Percentiles rank a stretch among this genome's conserved stretches.
These are phyloP conservation scores for Zaprionus kolodkinae DNA, from an alignment of 1,140 invertebrate species.

Conservation along the genomic window DNA sequence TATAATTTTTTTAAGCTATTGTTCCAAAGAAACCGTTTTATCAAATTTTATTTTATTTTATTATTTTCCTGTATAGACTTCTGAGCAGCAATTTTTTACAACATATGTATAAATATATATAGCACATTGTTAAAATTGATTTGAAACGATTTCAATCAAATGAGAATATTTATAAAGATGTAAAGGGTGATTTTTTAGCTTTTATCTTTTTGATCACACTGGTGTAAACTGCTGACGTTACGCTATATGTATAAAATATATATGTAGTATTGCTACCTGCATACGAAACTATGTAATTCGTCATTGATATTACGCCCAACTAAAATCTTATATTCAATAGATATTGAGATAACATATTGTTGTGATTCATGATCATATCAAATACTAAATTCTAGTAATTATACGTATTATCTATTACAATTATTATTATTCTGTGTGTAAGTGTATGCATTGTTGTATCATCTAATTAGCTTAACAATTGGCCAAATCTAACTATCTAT, in stretches of 20 bases:
- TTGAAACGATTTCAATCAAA: slow-evolving; percentile 60
- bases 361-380: slow-evolving; percentile 82
- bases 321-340: slow-evolving; percentile 65
- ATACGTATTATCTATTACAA: slow-evolving; percentile 34
- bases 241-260: too few species aligned
- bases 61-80: slow-evolving; percentile 52
- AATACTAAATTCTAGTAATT: slow-evolving; percentile 67
- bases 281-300: slow-evolving; percentile 63
- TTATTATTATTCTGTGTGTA: slow-evolving; percentile 25
- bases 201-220: too few species aligned
- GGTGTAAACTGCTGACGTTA: too few species aligned
- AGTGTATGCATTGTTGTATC: slow-evolving; percentile 62
- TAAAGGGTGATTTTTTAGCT: background rate
- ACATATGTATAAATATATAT: slow-evolving; percentile 26
- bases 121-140: slow-evolving; percentile 65
- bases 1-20: slow-evolving; percentile 55
- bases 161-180: slow-evolving; percentile 6
- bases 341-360: slow-evolving; percentile 72
- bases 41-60: slow-evolving; percentile 25
- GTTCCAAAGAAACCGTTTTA: slow-evolving; percentile 66
- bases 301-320: slow-evolving; percentile 69
- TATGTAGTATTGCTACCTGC: slow-evolving; percentile 24
- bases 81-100: slow-evolving; percentile 58
- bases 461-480: slow-evolving; percentile 53
- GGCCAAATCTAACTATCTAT: slow-evolving; percentile 64